Conservation (phyloP, 2,888 invertebrate genomes). For the Dinocampus coccinellae region DNA sequence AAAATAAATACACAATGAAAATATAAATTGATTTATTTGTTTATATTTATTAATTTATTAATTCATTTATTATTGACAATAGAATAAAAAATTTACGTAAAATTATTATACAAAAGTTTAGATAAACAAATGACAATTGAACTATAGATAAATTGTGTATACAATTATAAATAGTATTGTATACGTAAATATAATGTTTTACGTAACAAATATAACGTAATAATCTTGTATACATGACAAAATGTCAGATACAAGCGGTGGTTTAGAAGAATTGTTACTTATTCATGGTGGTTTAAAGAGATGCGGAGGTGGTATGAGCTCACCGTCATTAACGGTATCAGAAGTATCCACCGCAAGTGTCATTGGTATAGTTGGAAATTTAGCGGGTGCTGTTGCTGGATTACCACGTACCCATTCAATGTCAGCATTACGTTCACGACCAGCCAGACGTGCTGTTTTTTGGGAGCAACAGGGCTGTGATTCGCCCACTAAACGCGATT, state of each 20-base stretch:
- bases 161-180: not conserved
- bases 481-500: constrained; percentile 77
- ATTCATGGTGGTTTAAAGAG: constrained; percentile 56
- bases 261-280: constrained; percentile 53
- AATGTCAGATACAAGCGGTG: constrained; percentile 63
- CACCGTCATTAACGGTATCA: constrained; percentile 62
- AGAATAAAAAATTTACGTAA: too few relatives aligned
- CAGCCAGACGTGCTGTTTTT: constrained; percentile 78
- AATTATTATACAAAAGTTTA: too few relatives aligned
- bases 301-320: constrained; percentile 71
- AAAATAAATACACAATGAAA: too few relatives aligned
- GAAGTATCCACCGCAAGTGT: constrained; percentile 18
- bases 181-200: not conserved
- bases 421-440: constrained; percentile 82
- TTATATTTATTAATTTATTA: not conserved
- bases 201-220: not conserved
- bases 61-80: not conserved
- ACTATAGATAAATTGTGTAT: not conserved
- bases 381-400: constrained; percentile 62
- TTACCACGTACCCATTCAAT: constrained; percentile 83
- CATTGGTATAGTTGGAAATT: constrained; percentile 44
- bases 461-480: constrained; percentile 90
- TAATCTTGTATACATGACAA: constrained; percentile 28
- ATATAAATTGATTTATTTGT: too few relatives aligned
- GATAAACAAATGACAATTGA: too few relatives aligned